Evolutionary conservation across 1,140 invertebrate genomes (phyloP), one percentile per base, ranked within the genome.

Genomic region (Xylocopa sonorina): DNA sequence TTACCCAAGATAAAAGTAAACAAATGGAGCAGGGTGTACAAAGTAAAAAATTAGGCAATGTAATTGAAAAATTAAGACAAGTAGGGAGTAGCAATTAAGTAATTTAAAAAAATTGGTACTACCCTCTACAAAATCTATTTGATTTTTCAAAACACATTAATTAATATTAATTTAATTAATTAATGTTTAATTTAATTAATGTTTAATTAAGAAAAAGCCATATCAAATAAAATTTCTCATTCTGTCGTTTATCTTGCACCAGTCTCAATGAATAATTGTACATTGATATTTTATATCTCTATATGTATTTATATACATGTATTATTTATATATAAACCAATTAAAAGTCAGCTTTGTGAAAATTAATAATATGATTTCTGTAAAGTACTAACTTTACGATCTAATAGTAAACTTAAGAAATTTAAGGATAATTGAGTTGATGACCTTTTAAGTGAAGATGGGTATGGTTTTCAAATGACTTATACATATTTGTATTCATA

Each of bases 31-130:
- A 73, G 46, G 60, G 18, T 48, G 51, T 78, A 66, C 80, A 77
- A 46, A 67, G 75, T 78, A 80, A 80, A 62, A 87, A 81, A 34
- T 78, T 88, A 48, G 87, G 85, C 73, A 76, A 87, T 24, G 81
- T 87, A 58, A 77, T 88, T 50, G 80, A 69, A 63, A 84, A 80
- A 68, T 66, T 88, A 18, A 86, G 84, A 34, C 73, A 78, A 14
- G 63, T 34, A 53, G 81, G 83, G 71, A 66, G 24, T 27, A 58
- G 32, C 32, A 58, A 68, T 34, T 60, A 7, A 78, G 68, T 27
- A 53, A 78, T 82, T 78, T n/a, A 46, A 79, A 18, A 24, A 3
- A 60, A 46, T 58, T 66, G 41, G 46, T 46, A 53, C 24, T 63
- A 24, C 21, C n/a, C 32, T 64, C n/a, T 38, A 16, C 6, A 16